Conservation (phyloP, 2,797 vertebrate species). For the Lindbergichthys nudifrons region DNA sequence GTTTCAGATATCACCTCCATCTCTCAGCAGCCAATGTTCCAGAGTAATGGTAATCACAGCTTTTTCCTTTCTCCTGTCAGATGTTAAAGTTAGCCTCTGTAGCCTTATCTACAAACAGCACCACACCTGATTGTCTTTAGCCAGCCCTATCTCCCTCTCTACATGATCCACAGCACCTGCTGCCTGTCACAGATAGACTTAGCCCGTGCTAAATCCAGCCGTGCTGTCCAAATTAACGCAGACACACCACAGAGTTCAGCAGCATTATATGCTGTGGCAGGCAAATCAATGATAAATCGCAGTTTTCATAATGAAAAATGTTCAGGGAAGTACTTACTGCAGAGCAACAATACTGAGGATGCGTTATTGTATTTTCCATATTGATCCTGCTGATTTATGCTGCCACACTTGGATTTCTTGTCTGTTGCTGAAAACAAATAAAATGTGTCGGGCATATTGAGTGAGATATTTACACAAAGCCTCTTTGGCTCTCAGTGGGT, state of each 20-base stretch:
- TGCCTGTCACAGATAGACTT: slow-evolving; percentile 79
- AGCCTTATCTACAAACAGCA: slow-evolving; percentile 73
- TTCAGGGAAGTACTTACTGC: slow-evolving; percentile 61
- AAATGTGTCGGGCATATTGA: slow-evolving; percentile 46
- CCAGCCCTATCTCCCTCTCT: slow-evolving; percentile 59
- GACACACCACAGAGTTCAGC: slow-evolving; percentile 51
- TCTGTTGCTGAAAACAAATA: slow-evolving; percentile 60
- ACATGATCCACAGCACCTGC: slow-evolving; percentile 70
- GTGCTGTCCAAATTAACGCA: slow-evolving; percentile 49
- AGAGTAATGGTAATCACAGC: slow-evolving; percentile 50
- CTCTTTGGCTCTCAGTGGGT: slow-evolving; percentile 19
- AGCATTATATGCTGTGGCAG: slow-evolving; percentile 46
- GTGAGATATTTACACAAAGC: slow-evolving; percentile 38
- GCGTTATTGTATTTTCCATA: slow-evolving; percentile 67
- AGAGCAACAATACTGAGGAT: slow-evolving; percentile 60
- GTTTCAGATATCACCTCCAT: slow-evolving; percentile 54
- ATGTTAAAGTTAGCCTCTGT: slow-evolving; percentile 67
- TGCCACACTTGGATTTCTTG: slow-evolving; percentile 56
- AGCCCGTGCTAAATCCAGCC: slow-evolving; percentile 56
- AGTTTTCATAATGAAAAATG: slow-evolving; percentile 66
- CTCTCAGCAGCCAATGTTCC: slow-evolving; percentile 45
- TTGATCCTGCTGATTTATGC: slow-evolving; percentile 68
- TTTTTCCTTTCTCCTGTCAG: slow-evolving; percentile 46
- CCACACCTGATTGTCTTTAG: slow-evolving; percentile 67
- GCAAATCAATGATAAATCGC: slow-evolving; percentile 63